Evolutionary conservation across 1,140 invertebrate genomes (phyloP), one percentile per base, ranked within the genome.

Genomic region (Drosophila melanica): DNA sequence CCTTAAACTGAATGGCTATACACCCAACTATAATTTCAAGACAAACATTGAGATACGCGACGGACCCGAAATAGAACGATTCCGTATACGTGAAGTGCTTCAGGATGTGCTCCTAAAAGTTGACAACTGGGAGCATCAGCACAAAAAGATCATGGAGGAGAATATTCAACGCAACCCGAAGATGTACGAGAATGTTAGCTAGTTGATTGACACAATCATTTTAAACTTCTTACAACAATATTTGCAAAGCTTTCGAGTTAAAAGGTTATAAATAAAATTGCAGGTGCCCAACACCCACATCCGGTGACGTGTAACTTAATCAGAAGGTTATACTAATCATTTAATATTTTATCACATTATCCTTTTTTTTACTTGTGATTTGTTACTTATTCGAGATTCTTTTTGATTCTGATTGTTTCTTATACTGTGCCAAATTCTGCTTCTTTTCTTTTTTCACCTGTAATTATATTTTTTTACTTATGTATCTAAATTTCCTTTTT

Each of bases 11-110:
- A 89, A 92, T 35, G 91, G 91, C 14, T 92, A 92, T 47, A 79
- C 81, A 0, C 90, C 91, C 18, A 91, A 91, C 37, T 92, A 92
- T 48, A 90, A 92, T 65, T 92, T 92, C 42, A 90, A 91, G 41
- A 92, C 91, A 1, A 81, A 90, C 50, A 57, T 90, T 7, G 90
- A 92, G 44, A 6, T 72, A 10, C 81, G 84, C n/a, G 90, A 92
- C 53, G 91, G 91, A 0, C 66, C 71, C 0, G 91, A 92, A 59
- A 55, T 81, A 0, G 58, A 75, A 16, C 90, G 90, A 4, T 66
- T 92, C 7, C 69, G 68, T 1, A 70, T 92, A 10, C 65, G 64
- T 0, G 72, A 82, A 16, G 73, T 92, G 10, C 7, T 92, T 2
- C 84, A 86, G 0, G 90, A 92, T 51, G 80, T 92, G 1, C 0